These are phyloP conservation scores for Anticlea derivata DNA, from an alignment of 2,888 invertebrate species.

Conservation along the genomic window DNA sequence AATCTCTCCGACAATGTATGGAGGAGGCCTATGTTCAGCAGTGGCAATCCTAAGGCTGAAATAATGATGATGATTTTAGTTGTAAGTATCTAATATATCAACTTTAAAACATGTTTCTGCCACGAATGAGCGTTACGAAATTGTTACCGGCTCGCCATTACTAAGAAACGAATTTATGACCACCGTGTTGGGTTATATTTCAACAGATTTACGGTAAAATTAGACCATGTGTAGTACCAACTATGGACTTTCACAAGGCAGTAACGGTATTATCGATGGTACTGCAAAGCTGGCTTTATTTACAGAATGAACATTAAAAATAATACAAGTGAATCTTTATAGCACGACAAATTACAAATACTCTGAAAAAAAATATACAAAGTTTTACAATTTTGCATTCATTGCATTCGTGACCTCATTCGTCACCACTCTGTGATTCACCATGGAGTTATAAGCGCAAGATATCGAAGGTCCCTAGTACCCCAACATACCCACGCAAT, in stretches of 20 bases:
- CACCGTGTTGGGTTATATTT: constrained; percentile 36
- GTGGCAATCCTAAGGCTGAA: too few relatives aligned
- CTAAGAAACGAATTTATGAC: constrained; percentile 34
- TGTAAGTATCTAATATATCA: too few relatives aligned
- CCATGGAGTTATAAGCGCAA: constrained; percentile 22
- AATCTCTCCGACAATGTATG: too few relatives aligned
- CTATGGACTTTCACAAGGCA: constrained; percentile 51
- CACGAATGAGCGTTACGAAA: constrained; percentile 21
- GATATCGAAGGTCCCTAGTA: constrained; percentile 38
- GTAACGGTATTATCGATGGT: constrained; percentile 50
- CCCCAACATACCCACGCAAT: constrained; percentile 36
- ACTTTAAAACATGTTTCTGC: constrained; percentile 10
- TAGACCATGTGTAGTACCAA: constrained; percentile 32
- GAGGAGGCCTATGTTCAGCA: too few relatives aligned
- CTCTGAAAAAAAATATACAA: too few relatives aligned
- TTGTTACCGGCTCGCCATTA: constrained; percentile 16
- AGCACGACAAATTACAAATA: too few relatives aligned
- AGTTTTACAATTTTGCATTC: too few relatives aligned
- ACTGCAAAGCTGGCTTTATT: constrained; percentile 54
- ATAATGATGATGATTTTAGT: too few relatives aligned
- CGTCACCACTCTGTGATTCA: neutral
- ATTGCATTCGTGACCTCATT: constrained; percentile 3
- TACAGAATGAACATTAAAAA: neutral
- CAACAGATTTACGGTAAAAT: constrained; percentile 39
- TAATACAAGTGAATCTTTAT: too few relatives aligned